Percentiles rank a stretch among this genome's conserved stretches.
These are phyloP conservation scores for Rotaria socialis DNA, from an alignment of 2,888 invertebrate genomes.

Conservation along the genomic window DNA sequence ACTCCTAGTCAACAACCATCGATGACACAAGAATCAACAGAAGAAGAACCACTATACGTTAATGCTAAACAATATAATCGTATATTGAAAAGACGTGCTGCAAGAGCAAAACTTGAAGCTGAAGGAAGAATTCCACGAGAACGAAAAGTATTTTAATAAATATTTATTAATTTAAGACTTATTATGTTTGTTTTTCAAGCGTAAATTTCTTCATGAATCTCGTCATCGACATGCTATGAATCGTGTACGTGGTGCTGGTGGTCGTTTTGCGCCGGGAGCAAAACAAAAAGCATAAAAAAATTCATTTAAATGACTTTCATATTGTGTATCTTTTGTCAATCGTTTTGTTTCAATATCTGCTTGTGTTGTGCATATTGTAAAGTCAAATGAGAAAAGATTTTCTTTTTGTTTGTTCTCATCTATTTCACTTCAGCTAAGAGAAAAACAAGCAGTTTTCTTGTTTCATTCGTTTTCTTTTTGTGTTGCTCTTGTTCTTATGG, in stretches of 20 bases:
- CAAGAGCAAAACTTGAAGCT: conserved; percentile 86
- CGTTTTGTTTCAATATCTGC: background rate
- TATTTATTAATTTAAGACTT: no score
- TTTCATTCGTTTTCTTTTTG: background rate
- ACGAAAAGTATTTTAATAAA: no score
- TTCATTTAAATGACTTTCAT: background rate
- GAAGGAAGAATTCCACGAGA: conserved; percentile 89
- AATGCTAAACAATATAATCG: conserved; percentile 96
- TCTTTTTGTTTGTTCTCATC: background rate
- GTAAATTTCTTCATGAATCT: conserved; percentile 98
- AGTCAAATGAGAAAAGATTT: background rate
- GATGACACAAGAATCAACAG: background rate
- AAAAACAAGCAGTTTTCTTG: background rate
- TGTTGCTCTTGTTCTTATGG: background rate
- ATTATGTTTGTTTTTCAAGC: conserved; percentile 50
- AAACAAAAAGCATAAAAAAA: conserved; percentile 14
- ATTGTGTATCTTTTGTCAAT: background rate
- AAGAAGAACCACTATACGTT: conserved; percentile 75
- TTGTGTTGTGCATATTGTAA: conserved; percentile 36
- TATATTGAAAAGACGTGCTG: conserved; percentile 86
- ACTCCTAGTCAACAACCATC: background rate
- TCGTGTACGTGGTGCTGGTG: conserved; percentile 88
- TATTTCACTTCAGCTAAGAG: background rate
- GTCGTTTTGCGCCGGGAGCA: conserved; percentile 67
- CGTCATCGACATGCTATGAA: conserved; percentile 95